These are phyloP conservation scores for Anastatus disparis DNA, from an alignment of 1,140 invertebrate species.

Conservation along the genomic window DNA sequence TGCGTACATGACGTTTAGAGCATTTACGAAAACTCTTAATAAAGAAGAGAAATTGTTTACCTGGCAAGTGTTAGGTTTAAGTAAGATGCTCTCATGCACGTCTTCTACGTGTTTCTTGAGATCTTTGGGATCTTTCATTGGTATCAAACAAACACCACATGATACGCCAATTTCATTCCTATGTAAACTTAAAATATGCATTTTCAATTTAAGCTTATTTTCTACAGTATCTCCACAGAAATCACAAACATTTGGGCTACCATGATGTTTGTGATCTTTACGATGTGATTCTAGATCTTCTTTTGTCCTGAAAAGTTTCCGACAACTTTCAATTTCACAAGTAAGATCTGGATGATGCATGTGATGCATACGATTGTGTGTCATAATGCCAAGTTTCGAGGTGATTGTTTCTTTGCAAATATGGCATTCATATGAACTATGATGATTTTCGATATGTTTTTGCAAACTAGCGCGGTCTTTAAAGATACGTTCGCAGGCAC, in stretches of 20 bases:
- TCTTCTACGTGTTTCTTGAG: slow-evolving; percentile 70
- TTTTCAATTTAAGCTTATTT: slow-evolving; percentile 71
- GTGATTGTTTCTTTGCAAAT: slow-evolving; percentile 68
- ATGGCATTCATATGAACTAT: slow-evolving; percentile 69
- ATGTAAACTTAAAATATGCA: slow-evolving; percentile 70
- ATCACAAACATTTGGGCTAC: slow-evolving; percentile 69
- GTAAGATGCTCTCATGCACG: slow-evolving; percentile 65
- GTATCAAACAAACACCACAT: slow-evolving; percentile 71
- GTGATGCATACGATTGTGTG: slow-evolving; percentile 71
- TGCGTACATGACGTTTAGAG: no score
- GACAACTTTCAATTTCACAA: slow-evolving; percentile 64
- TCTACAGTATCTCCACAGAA: slow-evolving; percentile 72
- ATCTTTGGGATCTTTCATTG: slow-evolving; percentile 69
- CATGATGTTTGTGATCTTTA: slow-evolving; percentile 67
- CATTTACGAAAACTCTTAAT: no score
- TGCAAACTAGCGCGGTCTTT: slow-evolving; percentile 69
- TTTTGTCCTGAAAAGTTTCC: slow-evolving; percentile 69
- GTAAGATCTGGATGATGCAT: slow-evolving; percentile 69
- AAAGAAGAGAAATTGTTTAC: no score
- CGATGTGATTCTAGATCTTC: slow-evolving; percentile 68
- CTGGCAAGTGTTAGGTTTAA: slow-evolving; percentile 69
- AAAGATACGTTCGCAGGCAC: slow-evolving; percentile 70
- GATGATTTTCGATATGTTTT: slow-evolving; percentile 70
- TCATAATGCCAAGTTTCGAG: slow-evolving; percentile 71
- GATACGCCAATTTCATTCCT: slow-evolving; percentile 70